Conservation (phyloP, 1,140 invertebrate genomes). For the Drosophila jambulina region DNA sequence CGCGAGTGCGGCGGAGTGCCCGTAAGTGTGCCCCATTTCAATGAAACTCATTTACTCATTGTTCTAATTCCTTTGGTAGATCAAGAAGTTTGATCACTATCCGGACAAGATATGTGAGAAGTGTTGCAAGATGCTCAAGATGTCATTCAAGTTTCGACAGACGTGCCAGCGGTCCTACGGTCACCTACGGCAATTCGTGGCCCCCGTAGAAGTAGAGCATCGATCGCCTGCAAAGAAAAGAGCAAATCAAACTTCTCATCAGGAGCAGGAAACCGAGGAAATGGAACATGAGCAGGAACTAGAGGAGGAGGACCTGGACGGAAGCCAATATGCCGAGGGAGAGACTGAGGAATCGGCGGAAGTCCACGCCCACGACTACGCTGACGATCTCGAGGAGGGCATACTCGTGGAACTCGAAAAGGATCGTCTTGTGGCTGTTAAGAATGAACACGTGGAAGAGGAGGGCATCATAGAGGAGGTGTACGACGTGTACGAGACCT, state of each 20-base stretch:
- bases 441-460: constrained; percentile 69
- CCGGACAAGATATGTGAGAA: constrained; percentile 80
- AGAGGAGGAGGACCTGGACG: constrained; percentile 46
- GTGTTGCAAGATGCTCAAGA: constrained; percentile 65
- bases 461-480: constrained; percentile 74
- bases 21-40: constrained; percentile 44
- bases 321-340: constrained; percentile 13
- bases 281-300: constrained; percentile 23
- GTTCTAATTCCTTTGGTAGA: constrained; percentile 29
- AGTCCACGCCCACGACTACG: constrained; percentile 5
- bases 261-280: constrained; percentile 15
- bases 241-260: neutral
- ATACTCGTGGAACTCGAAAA: constrained; percentile 55
- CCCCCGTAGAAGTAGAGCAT: constrained; percentile 71
- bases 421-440: constrained; percentile 54
- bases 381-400: constrained; percentile 50
- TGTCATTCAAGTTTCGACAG: constrained; percentile 71
- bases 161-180: constrained; percentile 78
- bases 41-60: neutral
- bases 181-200: constrained; percentile 77
- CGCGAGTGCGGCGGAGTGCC: constrained; percentile 80
- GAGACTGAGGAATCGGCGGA: constrained; percentile 31
- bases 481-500: constrained; percentile 72
- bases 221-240: constrained; percentile 13
- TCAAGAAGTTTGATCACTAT: constrained; percentile 81